Evolutionary conservation across 2,888 invertebrate genomes (phyloP), one percentile per base, ranked within the genome.

Genomic region (Meiosimyza decipiens): DNA sequence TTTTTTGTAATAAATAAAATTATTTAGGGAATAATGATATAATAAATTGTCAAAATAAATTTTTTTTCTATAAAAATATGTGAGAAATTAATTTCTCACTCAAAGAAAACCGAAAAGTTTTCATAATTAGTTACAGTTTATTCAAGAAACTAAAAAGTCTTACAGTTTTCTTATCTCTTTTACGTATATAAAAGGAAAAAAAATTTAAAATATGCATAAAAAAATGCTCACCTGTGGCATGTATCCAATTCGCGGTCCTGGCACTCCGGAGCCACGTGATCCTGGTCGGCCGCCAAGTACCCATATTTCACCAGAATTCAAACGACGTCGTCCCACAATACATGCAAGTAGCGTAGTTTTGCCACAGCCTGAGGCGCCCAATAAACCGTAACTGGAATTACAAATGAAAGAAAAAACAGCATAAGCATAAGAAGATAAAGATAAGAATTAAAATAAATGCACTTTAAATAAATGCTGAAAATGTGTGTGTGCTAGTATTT

Each of bases 311-410:
- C 96, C 96, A 1, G 91, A 90, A 85, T 95, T 94, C 73, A 95
- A 88, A 77, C 92, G 89, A 79, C 95, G 89, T 78, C 95, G 89
- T 2, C 96, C 96, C 3, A 97, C 94, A 74, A 96, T 94, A 85
- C 95, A 95, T 74, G 94, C 92, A 0, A 97, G 89, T 7, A 97
- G 88, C 0, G 96, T 96, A 0, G 96, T 96, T 87, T 96, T 96
- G 0, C 95, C 95, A 84, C 96, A 96, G 0, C 96, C 96, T 79
- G 95, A 95, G 0, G 96, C 95, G 18, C 96, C 96, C 54, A 96
- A 88, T 0, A 96, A 90, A 76, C 96, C 96, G 83, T 96, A 96
- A 82, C 95, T 96, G 72, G 13, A 40, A 63, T n/a, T 50, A 11
- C 49, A 49, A 64, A 50, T 18, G 11, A 50, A 15, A 51, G 60